Evolutionary conservation across 2,113 vertebrate genomes (phyloP).

Genomic region (Pteropus alecto): DNA sequence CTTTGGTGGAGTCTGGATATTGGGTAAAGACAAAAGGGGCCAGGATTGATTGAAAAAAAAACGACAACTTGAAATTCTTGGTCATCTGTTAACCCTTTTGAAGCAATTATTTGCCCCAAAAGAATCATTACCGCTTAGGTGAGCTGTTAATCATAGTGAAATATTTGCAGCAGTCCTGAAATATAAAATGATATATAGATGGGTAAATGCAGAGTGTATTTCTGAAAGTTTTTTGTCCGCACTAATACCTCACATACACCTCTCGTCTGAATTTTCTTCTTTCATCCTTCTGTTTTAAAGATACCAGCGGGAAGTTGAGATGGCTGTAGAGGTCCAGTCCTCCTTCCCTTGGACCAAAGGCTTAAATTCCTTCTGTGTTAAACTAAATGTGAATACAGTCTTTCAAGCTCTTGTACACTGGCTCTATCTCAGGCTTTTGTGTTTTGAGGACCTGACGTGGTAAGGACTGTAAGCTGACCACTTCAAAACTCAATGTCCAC

Average conservation of each 20-base stretch:
- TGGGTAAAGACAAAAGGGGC: background rate
- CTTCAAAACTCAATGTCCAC: background rate
- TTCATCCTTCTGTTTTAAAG: background rate
- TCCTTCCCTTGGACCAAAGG: background rate
- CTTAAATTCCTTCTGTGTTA: background rate
- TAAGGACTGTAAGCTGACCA: background rate
- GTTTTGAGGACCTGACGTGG: background rate
- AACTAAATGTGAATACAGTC: background rate
- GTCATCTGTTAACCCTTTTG: background rate
- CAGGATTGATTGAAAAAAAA: background rate
- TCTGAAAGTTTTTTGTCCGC: background rate
- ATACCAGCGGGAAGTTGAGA: background rate
- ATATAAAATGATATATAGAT: background rate
- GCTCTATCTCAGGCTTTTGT: background rate
- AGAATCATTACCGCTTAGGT: background rate
- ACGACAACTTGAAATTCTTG: background rate
- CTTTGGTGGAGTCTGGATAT: background rate
- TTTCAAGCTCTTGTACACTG: background rate
- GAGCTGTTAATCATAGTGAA: background rate
- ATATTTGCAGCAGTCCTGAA: background rate
- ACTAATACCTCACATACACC: background rate
- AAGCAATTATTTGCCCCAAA: background rate
- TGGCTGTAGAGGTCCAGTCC: background rate
- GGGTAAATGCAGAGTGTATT: background rate
- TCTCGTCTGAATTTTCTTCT: background rate